Percentiles rank a stretch among this genome's conserved stretches.
Evolutionary conservation across 2,797 vertebrate genomes (phyloP).

Genomic region (Hemitrygon akajei): DNA sequence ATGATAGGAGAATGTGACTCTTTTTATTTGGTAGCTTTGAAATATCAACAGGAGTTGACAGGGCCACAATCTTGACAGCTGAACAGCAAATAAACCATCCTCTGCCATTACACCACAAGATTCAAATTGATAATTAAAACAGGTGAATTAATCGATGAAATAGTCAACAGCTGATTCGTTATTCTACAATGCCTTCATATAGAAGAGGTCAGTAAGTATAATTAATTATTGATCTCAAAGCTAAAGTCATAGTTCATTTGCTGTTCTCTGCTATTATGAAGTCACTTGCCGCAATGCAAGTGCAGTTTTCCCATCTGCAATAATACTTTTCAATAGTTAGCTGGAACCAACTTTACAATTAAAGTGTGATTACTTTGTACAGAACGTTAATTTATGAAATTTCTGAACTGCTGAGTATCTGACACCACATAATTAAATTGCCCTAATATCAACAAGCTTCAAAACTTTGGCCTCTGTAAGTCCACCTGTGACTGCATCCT

Average conservation of each 20-base stretch:
- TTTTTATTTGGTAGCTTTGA: background rate
- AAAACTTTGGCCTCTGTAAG: too few relatives aligned
- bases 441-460: background rate
- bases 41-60: background rate
- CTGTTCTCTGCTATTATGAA: background rate
- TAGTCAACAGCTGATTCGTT: background rate
- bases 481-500: too few relatives aligned
- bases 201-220: constrained; percentile 18
- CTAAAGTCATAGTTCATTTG: background rate
- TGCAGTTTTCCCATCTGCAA: background rate
- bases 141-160: constrained; percentile 9
- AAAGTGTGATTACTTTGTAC: background rate
- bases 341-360: background rate
- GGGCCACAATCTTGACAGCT: background rate
- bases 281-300: background rate
- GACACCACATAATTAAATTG: background rate
- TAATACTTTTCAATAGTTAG: background rate
- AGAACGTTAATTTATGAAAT: background rate
- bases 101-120: background rate
- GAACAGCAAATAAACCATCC: background rate
- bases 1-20: background rate
- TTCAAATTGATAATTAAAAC: background rate
- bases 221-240: constrained; percentile 20
- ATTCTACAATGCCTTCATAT: constrained; percentile 19
- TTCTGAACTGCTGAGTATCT: background rate